A percentile compares a stretch with the other conserved stretches of the same genome.
These are phyloP conservation scores for Aquatica leii DNA, from an alignment of 2,888 invertebrate genomes.

Conservation along the genomic window DNA sequence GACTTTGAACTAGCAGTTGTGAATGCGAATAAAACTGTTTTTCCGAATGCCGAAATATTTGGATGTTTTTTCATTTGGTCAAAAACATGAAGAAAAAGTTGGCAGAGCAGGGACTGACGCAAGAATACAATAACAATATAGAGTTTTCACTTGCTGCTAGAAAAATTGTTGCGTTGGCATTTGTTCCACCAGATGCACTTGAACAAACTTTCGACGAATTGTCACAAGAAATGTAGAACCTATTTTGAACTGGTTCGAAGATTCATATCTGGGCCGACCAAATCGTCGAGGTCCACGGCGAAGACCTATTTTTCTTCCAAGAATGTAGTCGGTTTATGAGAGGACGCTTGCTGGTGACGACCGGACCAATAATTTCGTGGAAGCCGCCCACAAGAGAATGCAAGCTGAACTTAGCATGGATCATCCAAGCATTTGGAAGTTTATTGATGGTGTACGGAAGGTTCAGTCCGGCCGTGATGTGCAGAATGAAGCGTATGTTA, in stretches of 20 bases:
- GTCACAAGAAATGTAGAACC: slow-evolving; percentile 1
- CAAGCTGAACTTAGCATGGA: not conserved
- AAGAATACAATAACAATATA: slow-evolving; percentile 10
- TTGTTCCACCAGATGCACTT: slow-evolving; percentile 4
- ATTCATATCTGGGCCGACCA: slow-evolving; percentile 7
- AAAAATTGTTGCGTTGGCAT: slow-evolving; percentile 10
- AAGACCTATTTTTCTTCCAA: slow-evolving; percentile 8
- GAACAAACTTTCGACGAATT: slow-evolving; percentile 1
- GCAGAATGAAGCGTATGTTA: not conserved
- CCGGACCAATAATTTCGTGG: slow-evolving; percentile 1
- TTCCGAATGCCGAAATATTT: slow-evolving; percentile 7
- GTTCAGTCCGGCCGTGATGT: not conserved
- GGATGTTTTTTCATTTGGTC: slow-evolving; percentile 11
- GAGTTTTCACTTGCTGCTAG: slow-evolving; percentile 12
- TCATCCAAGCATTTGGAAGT: not conserved
- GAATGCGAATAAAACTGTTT: not conserved
- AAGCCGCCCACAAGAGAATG: not conserved
- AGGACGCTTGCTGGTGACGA: not conserved
- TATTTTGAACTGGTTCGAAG: slow-evolving; percentile 13
- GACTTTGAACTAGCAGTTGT: too few relatives aligned
- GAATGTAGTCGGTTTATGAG: slow-evolving; percentile 1
- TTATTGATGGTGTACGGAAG: not conserved
- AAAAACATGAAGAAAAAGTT: slow-evolving; percentile 12
- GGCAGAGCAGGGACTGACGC: slow-evolving; percentile 7
- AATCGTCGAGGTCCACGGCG: slow-evolving; percentile 6